A percentile compares a stretch with the other conserved stretches of the same genome.
These are phyloP conservation scores for Bombus superbus DNA, from an alignment of 1,140 invertebrate genomes.

Conservation along the genomic window DNA sequence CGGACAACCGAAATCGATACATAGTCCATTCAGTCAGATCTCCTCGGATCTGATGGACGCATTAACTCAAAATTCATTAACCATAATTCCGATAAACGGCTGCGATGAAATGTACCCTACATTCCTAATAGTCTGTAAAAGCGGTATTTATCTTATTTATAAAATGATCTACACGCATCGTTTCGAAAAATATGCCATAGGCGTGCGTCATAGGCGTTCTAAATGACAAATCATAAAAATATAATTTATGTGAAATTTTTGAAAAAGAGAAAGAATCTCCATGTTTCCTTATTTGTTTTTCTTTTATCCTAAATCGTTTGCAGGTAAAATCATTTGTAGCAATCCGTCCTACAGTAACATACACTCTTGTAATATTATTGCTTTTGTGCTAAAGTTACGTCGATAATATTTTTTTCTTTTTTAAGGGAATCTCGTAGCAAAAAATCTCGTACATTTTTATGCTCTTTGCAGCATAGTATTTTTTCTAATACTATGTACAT, in stretches of 20 bases:
- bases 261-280: not conserved
- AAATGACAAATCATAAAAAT: slow-evolving; percentile 22
- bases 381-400: slow-evolving; percentile 27
- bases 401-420: not conserved
- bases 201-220: not conserved
- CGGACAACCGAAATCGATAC: slow-evolving; percentile 57
- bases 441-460: not conserved
- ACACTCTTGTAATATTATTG: slow-evolving; percentile 17
- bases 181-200: not conserved
- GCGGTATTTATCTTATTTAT: not conserved
- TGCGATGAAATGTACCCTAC: slow-evolving; percentile 59
- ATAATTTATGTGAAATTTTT: slow-evolving; percentile 5
- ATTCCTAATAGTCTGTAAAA: slow-evolving; percentile 23
- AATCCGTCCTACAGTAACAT: slow-evolving; percentile 4
- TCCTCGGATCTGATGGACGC: slow-evolving; percentile 28
- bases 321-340: not conserved
- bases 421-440: not conserved
- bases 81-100: slow-evolving; percentile 11
- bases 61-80: slow-evolving; percentile 2
- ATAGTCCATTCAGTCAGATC: slow-evolving; percentile 66
- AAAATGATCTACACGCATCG: not conserved
- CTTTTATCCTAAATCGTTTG: not conserved
- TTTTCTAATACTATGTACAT: not conserved
- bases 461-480: not conserved
- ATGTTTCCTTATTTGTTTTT: not conserved